Base-by-base conservation (phyloP, 2,797 vertebrate genomes). In the Cynodonichthys magdalenae region DNA sequence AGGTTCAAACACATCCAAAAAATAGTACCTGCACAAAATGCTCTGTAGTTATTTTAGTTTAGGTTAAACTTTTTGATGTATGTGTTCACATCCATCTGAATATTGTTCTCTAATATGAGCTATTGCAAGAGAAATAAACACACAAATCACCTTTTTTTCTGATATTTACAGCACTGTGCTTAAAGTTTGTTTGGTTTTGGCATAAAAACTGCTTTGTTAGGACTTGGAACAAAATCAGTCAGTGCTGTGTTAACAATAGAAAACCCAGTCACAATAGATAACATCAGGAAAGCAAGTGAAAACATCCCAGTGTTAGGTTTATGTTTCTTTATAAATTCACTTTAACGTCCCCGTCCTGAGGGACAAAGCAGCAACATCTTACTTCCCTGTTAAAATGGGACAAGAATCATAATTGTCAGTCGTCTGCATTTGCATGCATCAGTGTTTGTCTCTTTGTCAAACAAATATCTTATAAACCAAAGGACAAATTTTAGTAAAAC, bases 1-100 rank as follows among this genome's bases (percentile, higher is more conserved):
- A 42, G 66, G 51, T 34, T 66, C 31, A 27, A 52, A 61, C 28
- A 18, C 11, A 47, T 52, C 49, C 17, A 34, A 55, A 82, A 71
- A 72, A 66, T 61, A 59, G 28, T 66, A 54, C 45, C 44, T n/a
- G 36, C 42, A 42, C 31, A 68, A 45, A 10, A 53, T 52, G 8
- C 31, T 29, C 48, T 53, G 29, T 47, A n/a, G 8, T 24, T 42
- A 20, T 75, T 61, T 69, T 36, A 47, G 34, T 69, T 58, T 18
- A 66, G 34, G 24, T 53, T 67, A 69, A 42, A 69, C 64, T n/a
- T 59, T 53, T 27, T 28, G 2, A 29, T 55, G 11, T 41, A 60
- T 58, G 18, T 63, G 44, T 51, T 24, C 19, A 6, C 51, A 36
- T 15, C 9, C 27, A 41, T 6, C 28, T 45, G 7, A 31, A 15